Percentiles rank a stretch among this genome's conserved stretches.
Conservation (phyloP, 2,888 invertebrate species). For the Eilema depressum region DNA sequence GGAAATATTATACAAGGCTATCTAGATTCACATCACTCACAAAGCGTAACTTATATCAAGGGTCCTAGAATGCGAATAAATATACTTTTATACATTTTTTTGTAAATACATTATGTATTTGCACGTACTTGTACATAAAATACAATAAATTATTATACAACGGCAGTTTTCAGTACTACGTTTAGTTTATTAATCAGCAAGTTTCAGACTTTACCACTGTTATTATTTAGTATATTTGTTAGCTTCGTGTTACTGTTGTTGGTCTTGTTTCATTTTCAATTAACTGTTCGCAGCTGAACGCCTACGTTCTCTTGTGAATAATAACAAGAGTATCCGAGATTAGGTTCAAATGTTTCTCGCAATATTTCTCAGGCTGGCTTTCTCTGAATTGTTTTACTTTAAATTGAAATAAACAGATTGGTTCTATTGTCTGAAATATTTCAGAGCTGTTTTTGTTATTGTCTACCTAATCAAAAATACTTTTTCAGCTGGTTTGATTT, state of each 20-base stretch:
- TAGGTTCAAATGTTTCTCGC: conserved; percentile 29
- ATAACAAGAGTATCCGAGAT: conserved; percentile 25
- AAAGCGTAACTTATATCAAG: not conserved
- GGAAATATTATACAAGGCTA: not conserved
- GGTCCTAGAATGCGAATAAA: no score
- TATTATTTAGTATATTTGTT: conserved; percentile 17
- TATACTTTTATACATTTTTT: no score
- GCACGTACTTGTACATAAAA: not conserved
- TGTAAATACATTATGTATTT: not conserved
- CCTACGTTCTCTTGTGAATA: conserved; percentile 33
- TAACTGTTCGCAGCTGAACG: conserved; percentile 37
- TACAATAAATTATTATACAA: not conserved
- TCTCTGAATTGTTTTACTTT: not conserved
- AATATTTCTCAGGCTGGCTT: not conserved
- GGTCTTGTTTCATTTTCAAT: conserved; percentile 46
- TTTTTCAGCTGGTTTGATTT: not conserved
- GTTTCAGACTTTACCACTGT: not conserved
- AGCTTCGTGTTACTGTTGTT: conserved; percentile 26
- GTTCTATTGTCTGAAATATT: not conserved
- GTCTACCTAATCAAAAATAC: not conserved
- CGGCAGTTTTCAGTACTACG: not conserved
- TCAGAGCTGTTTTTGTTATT: not conserved
- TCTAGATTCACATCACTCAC: not conserved
- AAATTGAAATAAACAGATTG: not conserved
- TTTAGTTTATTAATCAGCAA: not conserved